Evolutionary conservation across 2,888 invertebrate genomes (phyloP), one percentile per base, ranked within the genome.

Genomic region (Fragum whitleyi): DNA sequence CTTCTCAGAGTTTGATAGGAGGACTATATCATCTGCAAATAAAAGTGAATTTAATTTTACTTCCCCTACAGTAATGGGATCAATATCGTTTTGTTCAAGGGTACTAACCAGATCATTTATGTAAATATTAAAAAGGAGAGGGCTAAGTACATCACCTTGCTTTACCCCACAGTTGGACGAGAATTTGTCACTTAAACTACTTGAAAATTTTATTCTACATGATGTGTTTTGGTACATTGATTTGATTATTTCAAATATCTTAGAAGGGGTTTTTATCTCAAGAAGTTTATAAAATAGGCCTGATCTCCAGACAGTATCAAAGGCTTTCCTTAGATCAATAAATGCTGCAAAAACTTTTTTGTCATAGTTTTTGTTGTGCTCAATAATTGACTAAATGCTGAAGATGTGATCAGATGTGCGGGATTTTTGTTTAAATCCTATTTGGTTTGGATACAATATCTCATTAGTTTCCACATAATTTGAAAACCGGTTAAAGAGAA

Each of bases 271-370:
- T 7, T 65, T 59, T 42, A 23, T 16, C n/a, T 36, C 59, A 2
- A 79, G 3, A 57, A 57, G 16, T 57, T n/a, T 71, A 57, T 36
- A 29, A 23, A 69, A 62, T 70, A 79, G 42, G 14, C 76, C 80
- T 26, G 21, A 23, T 42, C 72, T 62, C 75, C 72, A 76, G n/a
- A 80, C 57, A 53, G 80, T 72, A 47, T 80, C 76, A 73, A 76
- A 80, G 9, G 80, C 80, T 72, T 75, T 79, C 19, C 51, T 16
- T n/a, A 80, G 47, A 59, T 76, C 80, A 29, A 80, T 72, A 55
- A 80, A 76, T 23, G 61, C 47, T 26, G 74, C 67, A 65, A 61
- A 79, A n/a, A 74, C 55, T 36, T 79, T 74, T 51, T 59, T 36
- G 32, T 36, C 5, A 9, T 36, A 36, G 59, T 53, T 53, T 55